A percentile compares a stretch with the other conserved stretches of the same genome.
These are phyloP conservation scores for Serinus canaria DNA, from an alignment of 2,113 vertebrate species.

Conservation along the genomic window DNA sequence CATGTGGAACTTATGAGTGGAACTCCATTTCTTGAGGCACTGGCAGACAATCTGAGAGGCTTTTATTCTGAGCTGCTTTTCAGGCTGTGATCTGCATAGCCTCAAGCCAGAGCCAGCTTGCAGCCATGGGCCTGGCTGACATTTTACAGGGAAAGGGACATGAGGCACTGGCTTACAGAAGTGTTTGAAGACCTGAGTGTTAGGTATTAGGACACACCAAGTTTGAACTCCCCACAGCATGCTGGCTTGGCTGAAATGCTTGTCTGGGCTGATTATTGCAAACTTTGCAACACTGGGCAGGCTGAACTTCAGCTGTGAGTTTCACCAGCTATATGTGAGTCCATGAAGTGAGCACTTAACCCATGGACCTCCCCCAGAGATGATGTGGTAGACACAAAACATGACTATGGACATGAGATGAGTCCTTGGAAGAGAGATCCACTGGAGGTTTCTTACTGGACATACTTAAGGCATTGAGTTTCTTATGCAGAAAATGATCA, in stretches of 20 bases:
- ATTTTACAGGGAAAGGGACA: neutral
- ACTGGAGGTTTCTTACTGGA: neutral
- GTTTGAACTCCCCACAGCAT: neutral
- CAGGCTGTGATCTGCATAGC: neutral
- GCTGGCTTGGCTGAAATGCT: neutral
- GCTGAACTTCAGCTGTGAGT: neutral
- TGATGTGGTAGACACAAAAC: neutral
- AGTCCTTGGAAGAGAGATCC: neutral
- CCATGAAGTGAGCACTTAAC: neutral
- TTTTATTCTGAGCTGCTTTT: conserved; percentile 3
- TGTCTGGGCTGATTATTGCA: neutral
- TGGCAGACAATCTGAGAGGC: conserved; percentile 30
- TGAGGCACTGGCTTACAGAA: neutral
- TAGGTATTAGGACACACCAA: neutral
- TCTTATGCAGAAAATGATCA: neutral
- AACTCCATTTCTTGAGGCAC: neutral
- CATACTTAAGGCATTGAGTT: neutral
- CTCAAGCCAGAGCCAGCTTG: neutral
- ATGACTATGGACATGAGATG: neutral
- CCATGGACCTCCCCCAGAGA: accelerated
- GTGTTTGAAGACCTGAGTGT: conserved; percentile 13
- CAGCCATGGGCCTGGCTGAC: neutral
- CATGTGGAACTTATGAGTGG: conserved; percentile 34
- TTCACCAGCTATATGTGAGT: neutral
- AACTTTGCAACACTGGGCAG: neutral